Evolutionary conservation across 2,113 vertebrate species (phyloP), one percentile per base, ranked within the genome.

Genomic region (Ondatra zibethicus): DNA sequence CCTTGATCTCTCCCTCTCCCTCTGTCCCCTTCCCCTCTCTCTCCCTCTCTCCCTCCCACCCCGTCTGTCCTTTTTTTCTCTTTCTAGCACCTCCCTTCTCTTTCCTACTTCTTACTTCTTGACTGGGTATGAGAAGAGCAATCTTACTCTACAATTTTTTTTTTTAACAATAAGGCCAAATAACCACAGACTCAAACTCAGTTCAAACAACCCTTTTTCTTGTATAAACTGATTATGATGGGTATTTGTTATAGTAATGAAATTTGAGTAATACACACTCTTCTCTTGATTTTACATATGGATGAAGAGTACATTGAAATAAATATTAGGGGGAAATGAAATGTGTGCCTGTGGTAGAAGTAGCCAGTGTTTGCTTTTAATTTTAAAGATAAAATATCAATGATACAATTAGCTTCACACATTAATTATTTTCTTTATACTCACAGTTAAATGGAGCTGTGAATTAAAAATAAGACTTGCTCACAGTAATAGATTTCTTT

Each of bases 401-500:
- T 86, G 61, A 89, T 47, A 13, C 27, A 82, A 19, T 33, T 33
- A 66, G 65, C 29, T 66, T 66, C 58, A 75, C 4, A 76, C 21
- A 36, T 1, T 63, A 27, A 63, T 63, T 81, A 68, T 80, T 94
- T 76, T 25, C 63, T 66, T 16, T 70, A 58, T 17, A 8, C 68
- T 91, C 42, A 91, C 17, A 95, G 58, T 91, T 66, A 96, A 86
- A 82, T 75, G 17, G 47, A 25, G 23, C 42, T 94, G 47, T 88
- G 65, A 93, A 92, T 93, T 92, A 55, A 97, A 92, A 94, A 72
- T 47, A 70, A 92, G 58, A 76, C 5, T 65, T 81, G 72, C 5
- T 58, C 14, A 86, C 76, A 39, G 39, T 84, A 87, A 65, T 80
- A 91, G 47, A 55, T 63, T 3, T 61, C 21, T 12, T 45, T 27